Percentiles rank a stretch among this genome's conserved stretches.
phyloP scores from a whole-genome alignment of 2,113 vertebrate genomes.

The Stegostoma tigrinum region DNA sequence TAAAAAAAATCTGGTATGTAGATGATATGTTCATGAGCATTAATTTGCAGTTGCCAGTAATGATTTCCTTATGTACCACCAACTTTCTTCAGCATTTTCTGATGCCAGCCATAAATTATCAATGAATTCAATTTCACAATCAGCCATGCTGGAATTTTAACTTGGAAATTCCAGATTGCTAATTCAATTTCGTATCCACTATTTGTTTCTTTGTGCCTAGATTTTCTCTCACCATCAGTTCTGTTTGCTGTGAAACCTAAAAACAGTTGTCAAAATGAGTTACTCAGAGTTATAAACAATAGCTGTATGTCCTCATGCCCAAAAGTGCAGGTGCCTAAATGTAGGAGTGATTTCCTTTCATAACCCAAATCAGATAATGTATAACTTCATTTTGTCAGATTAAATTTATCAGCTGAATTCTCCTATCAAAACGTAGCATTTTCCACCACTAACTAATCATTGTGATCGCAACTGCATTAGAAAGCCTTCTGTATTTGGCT shows the following conservation, averaged over 20 bases:
- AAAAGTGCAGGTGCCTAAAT: background rate
- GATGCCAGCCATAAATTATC: background rate
- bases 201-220: background rate
- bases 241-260: constrained; percentile 11
- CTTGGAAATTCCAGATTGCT: background rate
- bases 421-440: constrained; percentile 34
- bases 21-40: too few relatives aligned
- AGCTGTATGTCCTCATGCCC: background rate
- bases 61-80: background rate
- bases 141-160: background rate
- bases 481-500: constrained; percentile 40
- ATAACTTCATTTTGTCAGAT: background rate
- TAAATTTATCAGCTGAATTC: background rate
- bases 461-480: constrained; percentile 40
- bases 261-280: background rate
- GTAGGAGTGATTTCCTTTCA: background rate
- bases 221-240: background rate
- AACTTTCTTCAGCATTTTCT: background rate
- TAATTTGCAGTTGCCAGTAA: too few relatives aligned
- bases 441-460: constrained; percentile 40
- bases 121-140: background rate
- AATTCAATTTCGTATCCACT: background rate
- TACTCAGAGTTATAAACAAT: background rate
- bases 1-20: too few relatives aligned
- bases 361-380: background rate